Evolutionary conservation across 2,888 invertebrate species (phyloP).

Genomic region (Drosophila aldrichi): DNA sequence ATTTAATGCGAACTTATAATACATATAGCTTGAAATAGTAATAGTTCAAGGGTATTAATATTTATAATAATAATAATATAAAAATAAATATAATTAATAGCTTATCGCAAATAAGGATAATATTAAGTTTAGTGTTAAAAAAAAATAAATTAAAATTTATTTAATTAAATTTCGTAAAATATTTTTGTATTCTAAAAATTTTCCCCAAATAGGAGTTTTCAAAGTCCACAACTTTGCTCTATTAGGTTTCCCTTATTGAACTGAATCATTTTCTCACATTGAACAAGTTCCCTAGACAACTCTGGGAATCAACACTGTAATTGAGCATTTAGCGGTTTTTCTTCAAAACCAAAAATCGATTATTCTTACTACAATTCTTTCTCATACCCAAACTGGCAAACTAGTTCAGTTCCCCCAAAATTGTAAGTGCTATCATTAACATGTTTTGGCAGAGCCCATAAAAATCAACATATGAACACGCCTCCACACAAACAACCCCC

Average conservation of each 20-base stretch:
- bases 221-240: no score
- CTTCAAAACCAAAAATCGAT: slow-evolving; percentile 12
- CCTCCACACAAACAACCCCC: slow-evolving; percentile 5
- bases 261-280: background rate
- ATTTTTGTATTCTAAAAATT: no score
- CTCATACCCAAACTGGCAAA: background rate
- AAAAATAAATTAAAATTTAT: no score
- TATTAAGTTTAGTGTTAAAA: no score
- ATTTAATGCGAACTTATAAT: background rate
- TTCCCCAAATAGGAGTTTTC: background rate
- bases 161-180: no score
- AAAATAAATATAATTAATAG: no score
- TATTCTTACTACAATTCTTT: background rate
- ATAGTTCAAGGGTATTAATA: background rate
- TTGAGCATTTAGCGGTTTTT: background rate
- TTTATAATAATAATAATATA: no score
- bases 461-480: slow-evolving; percentile 27
- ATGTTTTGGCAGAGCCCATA: slow-evolving; percentile 16
- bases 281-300: background rate
- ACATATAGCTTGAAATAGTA: background rate
- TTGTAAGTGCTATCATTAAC: slow-evolving; percentile 7
- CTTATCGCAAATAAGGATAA: no score
- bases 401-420: slow-evolving; percentile 1
- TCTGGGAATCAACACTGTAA: background rate
- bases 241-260: background rate